Percentiles rank a stretch among this genome's conserved stretches.
phyloP scores from a whole-genome alignment of 2,113 vertebrate species.

The Oreocharis arfaki region DNA sequence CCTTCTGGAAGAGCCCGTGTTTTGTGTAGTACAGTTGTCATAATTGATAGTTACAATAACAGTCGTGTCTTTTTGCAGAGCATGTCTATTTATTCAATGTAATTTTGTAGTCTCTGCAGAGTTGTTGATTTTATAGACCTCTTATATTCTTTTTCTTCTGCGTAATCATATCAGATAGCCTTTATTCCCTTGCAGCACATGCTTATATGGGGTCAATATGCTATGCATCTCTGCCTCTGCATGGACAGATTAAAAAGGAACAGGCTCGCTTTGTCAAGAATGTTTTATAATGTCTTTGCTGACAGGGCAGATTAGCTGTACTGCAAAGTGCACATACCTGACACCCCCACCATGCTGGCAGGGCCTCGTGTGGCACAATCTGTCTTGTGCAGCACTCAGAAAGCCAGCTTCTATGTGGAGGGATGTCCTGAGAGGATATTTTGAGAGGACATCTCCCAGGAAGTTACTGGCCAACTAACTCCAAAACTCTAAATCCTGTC shows the following conservation, averaged over 20 bases:
- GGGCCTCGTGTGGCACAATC: rapidly evolving
- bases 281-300: background rate
- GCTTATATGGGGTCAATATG: background rate
- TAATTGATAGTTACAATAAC: background rate
- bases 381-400: background rate
- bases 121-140: background rate
- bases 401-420: background rate
- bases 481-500: background rate
- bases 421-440: background rate
- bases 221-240: background rate
- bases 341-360: rapidly evolving
- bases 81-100: background rate
- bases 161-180: background rate
- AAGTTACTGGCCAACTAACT: background rate
- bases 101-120: background rate
- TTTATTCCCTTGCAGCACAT: background rate
- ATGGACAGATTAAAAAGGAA: background rate
- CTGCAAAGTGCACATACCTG: background rate
- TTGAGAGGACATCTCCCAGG: background rate
- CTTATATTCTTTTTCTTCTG: background rate
- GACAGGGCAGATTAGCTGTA: background rate
- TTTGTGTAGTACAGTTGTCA: background rate
- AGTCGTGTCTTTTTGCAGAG: background rate
- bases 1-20: background rate
- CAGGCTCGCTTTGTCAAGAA: background rate